Percentiles rank a stretch among this genome's conserved stretches.
Evolutionary conservation across 2,888 invertebrate genomes (phyloP).

Genomic region (Oegoconia quadripuncta): DNA sequence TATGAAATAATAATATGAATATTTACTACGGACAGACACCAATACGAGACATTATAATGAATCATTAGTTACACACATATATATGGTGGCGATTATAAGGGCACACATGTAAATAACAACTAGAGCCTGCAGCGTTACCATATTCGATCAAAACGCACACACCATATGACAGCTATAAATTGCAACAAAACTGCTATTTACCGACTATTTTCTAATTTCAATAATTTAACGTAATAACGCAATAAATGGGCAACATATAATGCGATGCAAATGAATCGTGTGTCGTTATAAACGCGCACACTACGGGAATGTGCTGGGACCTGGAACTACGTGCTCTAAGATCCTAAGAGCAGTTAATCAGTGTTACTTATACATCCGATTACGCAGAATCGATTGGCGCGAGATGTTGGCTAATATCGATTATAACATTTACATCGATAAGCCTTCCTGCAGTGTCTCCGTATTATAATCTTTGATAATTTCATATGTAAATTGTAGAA

Average conservation of each 20-base stretch:
- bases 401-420: slow-evolving; percentile 61
- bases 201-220: slow-evolving; percentile 56
- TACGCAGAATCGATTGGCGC: slow-evolving; percentile 61
- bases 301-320: slow-evolving; percentile 39
- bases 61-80: slow-evolving; percentile 5
- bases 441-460: slow-evolving; percentile 49
- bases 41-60: slow-evolving; percentile 6
- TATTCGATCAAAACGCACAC: slow-evolving; percentile 32
- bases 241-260: slow-evolving; percentile 56
- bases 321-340: slow-evolving; percentile 48
- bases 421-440: slow-evolving; percentile 62
- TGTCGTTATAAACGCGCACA: slow-evolving; percentile 41
- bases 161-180: slow-evolving; percentile 34
- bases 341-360: slow-evolving; percentile 55
- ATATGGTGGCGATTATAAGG: slow-evolving; percentile 11
- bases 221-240: slow-evolving; percentile 58
- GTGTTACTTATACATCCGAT: slow-evolving; percentile 53
- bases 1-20: slow-evolving; percentile 7
- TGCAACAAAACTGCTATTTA: slow-evolving; percentile 51
- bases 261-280: slow-evolving; percentile 60
- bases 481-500: slow-evolving; percentile 57
- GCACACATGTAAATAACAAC: slow-evolving; percentile 13
- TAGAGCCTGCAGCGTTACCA: slow-evolving; percentile 35
- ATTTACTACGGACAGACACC: slow-evolving; percentile 7
- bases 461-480: slow-evolving; percentile 53